Base-by-base conservation (phyloP, 2,888 invertebrate species). In the Sialis fuliginosa region DNA sequence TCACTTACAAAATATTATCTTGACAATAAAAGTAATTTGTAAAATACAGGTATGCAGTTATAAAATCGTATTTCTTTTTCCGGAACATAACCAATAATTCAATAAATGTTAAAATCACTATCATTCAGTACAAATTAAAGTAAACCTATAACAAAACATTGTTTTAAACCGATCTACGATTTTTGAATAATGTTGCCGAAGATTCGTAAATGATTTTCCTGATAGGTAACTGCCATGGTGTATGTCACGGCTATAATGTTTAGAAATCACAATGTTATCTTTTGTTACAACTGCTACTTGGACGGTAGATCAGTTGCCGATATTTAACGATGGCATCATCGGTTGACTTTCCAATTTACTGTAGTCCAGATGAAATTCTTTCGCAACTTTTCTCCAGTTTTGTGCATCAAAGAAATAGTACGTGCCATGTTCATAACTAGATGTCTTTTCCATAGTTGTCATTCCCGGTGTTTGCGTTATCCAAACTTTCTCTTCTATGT, bases 361-460 rank as follows among this genome's bases (percentile, higher is more conserved):
- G 75, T 97, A 96, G 72, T 98, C 97, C 70, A 98, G 76, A 72
- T 91, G 87, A 75, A 98, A 95, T 71, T 97, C 97, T 71, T 96
- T 97, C 63, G 93, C 84, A 64, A 95, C 91, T 77, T 96, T 97
- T 66, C 96, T 79, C 97, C 98, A 98, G 70, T 88, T 95, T 70
- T 91, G 88, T 63, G 92, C 92, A 72, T 98, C 98, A 68, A 98
- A 98, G 72, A 95, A 95, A 73, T 92, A 96, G 74, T 98, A 98
- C 60, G 95, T 96, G 71, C 97, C 97, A 62, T 95, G 79, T 74
- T 98, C 97, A 70, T 92, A 97, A 56, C 89, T 88, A 59, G 82
- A 80, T 54, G 92, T 95, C 70, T 96, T 97, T 67, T 97, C 92
- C 58, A 88, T 79, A 62, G 91, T 84, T 56, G 87, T 83, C 75